These are phyloP conservation scores for Himantopus leucocephalus DNA, from an alignment of 2,113 vertebrate genomes.

Conservation along the genomic window DNA sequence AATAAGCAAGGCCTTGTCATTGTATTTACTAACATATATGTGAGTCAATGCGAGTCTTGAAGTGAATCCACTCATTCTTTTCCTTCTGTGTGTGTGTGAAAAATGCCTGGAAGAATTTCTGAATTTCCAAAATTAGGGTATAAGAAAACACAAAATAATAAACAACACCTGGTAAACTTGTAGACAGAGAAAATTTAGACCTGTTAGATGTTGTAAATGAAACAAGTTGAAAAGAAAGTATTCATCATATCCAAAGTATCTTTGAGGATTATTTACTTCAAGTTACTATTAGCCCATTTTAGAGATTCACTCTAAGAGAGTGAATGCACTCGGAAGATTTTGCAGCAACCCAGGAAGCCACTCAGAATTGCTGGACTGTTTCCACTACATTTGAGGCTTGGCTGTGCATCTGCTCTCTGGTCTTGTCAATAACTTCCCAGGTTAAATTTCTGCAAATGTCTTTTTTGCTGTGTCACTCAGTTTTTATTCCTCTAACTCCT, in stretches of 20 bases:
- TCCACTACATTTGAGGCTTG: background rate
- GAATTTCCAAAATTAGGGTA: background rate
- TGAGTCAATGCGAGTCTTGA: background rate
- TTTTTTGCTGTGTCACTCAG: background rate
- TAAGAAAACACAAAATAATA: background rate
- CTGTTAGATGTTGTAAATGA: background rate
- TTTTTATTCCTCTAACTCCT: background rate
- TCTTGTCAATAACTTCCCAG: background rate
- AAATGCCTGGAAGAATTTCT: background rate
- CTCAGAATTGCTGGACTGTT: background rate
- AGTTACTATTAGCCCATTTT: background rate
- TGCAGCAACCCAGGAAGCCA: background rate
- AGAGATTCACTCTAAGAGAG: background rate
- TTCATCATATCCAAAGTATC: background rate
- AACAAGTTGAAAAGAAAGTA: background rate
- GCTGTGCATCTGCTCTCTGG: background rate
- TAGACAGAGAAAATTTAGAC: background rate
- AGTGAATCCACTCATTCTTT: background rate
- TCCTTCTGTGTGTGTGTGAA: background rate
- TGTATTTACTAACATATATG: background rate
- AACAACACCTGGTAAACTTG: background rate
- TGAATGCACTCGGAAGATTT: background rate
- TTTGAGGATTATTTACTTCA: background rate
- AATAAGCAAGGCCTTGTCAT: background rate
- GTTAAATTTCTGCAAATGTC: background rate